Evolutionary conservation across 2,888 invertebrate genomes (phyloP), one percentile per base, ranked within the genome.

Genomic region (Aethes cnicana): DNA sequence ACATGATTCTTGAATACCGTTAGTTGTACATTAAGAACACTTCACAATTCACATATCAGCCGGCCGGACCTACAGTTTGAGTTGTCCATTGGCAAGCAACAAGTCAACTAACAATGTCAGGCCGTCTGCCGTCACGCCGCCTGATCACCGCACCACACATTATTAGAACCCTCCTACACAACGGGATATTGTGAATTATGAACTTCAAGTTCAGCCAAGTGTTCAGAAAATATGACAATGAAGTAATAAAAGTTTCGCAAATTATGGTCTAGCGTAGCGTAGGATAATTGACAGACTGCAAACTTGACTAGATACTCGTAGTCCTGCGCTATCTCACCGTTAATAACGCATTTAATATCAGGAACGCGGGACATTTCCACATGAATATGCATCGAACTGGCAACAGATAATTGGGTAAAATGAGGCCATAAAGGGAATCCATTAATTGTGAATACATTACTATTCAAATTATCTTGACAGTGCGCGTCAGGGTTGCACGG

Each of bases 151-250:
- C 50, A 66, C 68, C 75, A 81, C 74, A 74, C 69, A 69, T 72
- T 66, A 72, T 74, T 74, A 73, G 54, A 75, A 76, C 80, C 81
- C 79, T 63, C 72, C 54, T 68, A 68, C 70, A 77, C 77, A 80
- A 83, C 85, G 80, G 85, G 86, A 86, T 81, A 78, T 76, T 64
- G 81, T 85, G 84, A 82, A 83, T 86, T 86, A 86, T 80, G 73
- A 69, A 73, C 72, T 61, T 61, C 48, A 61, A 63, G 42, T 46
- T 44, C 30, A 35, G 33, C 41, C 28, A 25, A 42, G 58, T 63
- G 58, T 58, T 58, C 59, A 61, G 54, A 57, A 62, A 61, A 53
- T 61, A 57, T 58, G 56, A 53, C 35, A 43, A 43, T 43, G 20
- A 35, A 26, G 14, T 41, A 50, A 25, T 36, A 42, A 28, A 44